Evolutionary conservation across 2,797 vertebrate genomes (phyloP).

Genomic region (Coranthus polyacanthus): DNA sequence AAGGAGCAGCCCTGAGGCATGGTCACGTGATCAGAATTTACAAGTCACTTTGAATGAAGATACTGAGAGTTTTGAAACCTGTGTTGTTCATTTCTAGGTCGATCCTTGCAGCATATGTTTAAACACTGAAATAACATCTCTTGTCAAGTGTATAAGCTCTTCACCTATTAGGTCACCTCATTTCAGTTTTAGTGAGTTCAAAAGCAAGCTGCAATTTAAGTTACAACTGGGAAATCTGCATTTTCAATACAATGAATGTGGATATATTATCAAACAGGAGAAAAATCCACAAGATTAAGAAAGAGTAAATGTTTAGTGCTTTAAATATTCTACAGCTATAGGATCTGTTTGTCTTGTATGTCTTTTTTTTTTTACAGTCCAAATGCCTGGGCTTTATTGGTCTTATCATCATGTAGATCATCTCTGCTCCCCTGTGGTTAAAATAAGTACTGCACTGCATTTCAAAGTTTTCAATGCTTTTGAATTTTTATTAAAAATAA

Average conservation of each 20-base stretch:
- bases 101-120: not conserved
- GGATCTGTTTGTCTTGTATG: not conserved
- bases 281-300: not conserved
- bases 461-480: conserved; percentile 6
- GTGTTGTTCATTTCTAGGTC: not conserved
- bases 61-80: not conserved
- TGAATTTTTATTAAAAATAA: not conserved
- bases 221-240: not conserved
- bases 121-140: not conserved
- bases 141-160: not conserved
- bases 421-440: conserved; percentile 65
- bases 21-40: conserved; percentile 62
- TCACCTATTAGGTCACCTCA: not conserved
- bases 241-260: not conserved
- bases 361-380: not conserved
- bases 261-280: not conserved
- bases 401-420: conserved; percentile 16
- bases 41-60: conserved; percentile 62
- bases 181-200: conserved; percentile 19
- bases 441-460: conserved; percentile 35
- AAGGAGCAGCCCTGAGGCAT: not conserved
- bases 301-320: too few species aligned
- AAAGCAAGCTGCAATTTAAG: not conserved
- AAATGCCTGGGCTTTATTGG: too few species aligned
- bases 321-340: too few species aligned